These are phyloP conservation scores for Troilus luridus DNA, from an alignment of 2,888 invertebrate genomes.

Conservation along the genomic window DNA sequence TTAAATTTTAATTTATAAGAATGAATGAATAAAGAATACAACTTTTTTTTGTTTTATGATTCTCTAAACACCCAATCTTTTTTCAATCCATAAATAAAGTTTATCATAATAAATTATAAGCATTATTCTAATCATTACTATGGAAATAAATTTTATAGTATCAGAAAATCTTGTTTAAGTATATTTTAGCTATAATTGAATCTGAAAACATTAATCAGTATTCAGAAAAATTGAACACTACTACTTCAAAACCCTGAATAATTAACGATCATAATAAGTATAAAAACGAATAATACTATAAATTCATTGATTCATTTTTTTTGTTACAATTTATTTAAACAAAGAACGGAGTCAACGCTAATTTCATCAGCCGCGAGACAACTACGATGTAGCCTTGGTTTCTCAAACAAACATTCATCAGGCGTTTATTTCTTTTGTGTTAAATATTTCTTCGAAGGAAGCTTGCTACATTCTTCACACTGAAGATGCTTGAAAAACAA, in stretches of 20 bases:
- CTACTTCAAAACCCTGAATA: not conserved
- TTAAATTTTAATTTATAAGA: too few species aligned
- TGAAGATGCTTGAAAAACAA: not conserved
- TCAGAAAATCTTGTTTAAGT: too few species aligned
- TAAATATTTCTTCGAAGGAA: not conserved
- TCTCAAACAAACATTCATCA: not conserved
- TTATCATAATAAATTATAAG: too few species aligned
- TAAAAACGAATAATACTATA: not conserved
- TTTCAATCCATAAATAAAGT: too few species aligned
- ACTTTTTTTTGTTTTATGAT: too few species aligned
- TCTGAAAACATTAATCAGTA: too few species aligned
- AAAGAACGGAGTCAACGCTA: not conserved
- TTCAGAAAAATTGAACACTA: too few species aligned
- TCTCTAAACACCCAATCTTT: too few species aligned
- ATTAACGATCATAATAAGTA: not conserved
- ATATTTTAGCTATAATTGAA: too few species aligned
- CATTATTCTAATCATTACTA: too few species aligned
- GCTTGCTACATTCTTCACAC: not conserved
- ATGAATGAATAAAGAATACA: too few species aligned
- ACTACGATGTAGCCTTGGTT: conserved; percentile 36
- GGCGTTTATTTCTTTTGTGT: not conserved
- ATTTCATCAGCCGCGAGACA: conserved; percentile 13
- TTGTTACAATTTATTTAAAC: not conserved
- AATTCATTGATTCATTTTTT: not conserved
- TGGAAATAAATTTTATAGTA: too few species aligned